Percentiles rank a stretch among this genome's conserved stretches.
Evolutionary conservation across 2,797 vertebrate species (phyloP).

Genomic region (Schizothorax lantsangensis): DNA sequence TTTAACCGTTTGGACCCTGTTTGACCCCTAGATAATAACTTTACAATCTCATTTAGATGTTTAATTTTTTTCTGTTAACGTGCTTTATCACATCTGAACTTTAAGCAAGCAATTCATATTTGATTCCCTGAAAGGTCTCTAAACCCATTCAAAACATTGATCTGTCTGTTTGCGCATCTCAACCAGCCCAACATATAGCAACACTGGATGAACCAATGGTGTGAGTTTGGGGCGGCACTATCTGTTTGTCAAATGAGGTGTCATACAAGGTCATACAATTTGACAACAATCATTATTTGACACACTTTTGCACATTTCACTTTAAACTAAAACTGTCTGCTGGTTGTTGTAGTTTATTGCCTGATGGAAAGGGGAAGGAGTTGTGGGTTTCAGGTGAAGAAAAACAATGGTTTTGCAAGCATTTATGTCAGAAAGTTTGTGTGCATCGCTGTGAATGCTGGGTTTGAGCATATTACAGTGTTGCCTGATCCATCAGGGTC

Average conservation of each 20-base stretch:
- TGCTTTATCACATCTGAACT: background rate
- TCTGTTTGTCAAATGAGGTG: conserved; percentile 26
- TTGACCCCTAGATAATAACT: background rate
- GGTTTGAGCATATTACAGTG: conserved; percentile 33
- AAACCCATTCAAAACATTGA: background rate
- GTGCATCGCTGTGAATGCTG: conserved; percentile 25
- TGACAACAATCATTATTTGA: background rate
- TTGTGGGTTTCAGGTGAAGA: background rate
- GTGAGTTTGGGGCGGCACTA: background rate
- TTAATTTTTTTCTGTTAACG: background rate
- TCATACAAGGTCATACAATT: background rate
- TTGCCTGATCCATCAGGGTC: conserved; percentile 60
- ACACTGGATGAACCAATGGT: background rate
- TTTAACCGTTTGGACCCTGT: background rate
- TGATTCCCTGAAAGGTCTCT: background rate
- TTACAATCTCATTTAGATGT: background rate
- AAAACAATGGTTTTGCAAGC: conserved; percentile 26
- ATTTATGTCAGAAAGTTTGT: conserved; percentile 43
- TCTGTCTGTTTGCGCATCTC: background rate
- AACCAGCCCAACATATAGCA: background rate
- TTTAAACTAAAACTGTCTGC: background rate
- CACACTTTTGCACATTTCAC: background rate
- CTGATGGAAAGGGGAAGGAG: background rate
- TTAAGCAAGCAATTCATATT: background rate
- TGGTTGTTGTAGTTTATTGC: background rate